These are phyloP conservation scores for Melolontha melolontha DNA, from an alignment of 2,888 invertebrate species.

Conservation along the genomic window DNA sequence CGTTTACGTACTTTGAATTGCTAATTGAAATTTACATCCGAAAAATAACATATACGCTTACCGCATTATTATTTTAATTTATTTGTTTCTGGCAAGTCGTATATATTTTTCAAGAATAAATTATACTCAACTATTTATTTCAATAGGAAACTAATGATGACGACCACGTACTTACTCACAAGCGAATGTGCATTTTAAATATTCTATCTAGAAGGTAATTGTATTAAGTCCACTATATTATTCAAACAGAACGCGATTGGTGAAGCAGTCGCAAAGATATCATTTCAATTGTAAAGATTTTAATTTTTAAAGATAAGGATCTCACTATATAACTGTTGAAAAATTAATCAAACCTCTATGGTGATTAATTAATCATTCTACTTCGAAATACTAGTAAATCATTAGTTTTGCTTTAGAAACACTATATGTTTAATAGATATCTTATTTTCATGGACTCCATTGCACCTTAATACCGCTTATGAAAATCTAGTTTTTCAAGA, in stretches of 20 bases:
- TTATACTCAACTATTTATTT: constrained; percentile 34
- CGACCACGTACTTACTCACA: constrained; percentile 25
- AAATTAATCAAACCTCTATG: no score
- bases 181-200: constrained; percentile 30
- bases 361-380: no score
- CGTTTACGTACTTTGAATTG: constrained; percentile 38
- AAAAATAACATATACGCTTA: constrained; percentile 42
- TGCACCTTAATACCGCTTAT: no score
- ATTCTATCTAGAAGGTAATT: background rate
- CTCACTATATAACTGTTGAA: no score
- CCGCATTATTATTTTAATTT: constrained; percentile 43
- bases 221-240: no score
- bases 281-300: no score
- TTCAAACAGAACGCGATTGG: no score
- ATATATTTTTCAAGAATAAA: constrained; percentile 38
- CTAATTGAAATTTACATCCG: constrained; percentile 41
- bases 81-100: constrained; percentile 40
- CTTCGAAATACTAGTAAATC: no score
- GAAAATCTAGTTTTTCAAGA: no score
- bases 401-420: constrained; percentile 4
- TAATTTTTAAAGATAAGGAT: no score
- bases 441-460: background rate
- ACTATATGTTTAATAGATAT: constrained; percentile 11
- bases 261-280: no score
- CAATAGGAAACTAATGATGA: constrained; percentile 37